These are phyloP conservation scores for Eucera pruinosa DNA, from an alignment of 2,888 invertebrate genomes.

Conservation along the genomic window DNA sequence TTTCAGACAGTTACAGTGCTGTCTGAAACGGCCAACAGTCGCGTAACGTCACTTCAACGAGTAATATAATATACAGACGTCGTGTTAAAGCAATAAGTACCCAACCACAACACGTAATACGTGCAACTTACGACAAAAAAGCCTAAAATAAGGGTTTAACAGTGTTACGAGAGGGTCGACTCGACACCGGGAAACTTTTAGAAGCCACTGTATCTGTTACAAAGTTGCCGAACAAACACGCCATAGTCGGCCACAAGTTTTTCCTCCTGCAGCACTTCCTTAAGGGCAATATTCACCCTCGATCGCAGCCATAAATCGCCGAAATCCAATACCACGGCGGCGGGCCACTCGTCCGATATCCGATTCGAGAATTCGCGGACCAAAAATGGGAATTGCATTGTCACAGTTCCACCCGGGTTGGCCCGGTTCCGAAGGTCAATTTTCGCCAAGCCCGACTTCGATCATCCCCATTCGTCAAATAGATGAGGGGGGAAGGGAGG, in stretches of 20 bases:
- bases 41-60: no score
- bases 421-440: slow-evolving; percentile 27
- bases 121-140: no score
- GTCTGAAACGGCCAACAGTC: no score
- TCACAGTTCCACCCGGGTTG: background rate
- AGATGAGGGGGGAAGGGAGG: no score
- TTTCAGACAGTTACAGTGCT: no score
- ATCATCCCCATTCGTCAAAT: slow-evolving; percentile 7
- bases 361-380: background rate
- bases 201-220: background rate
- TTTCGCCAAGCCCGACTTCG: slow-evolving; percentile 27
- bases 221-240: background rate
- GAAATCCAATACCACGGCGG: background rate
- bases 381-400: slow-evolving; percentile 13
- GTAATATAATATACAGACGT: no score
- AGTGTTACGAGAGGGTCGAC: no score
- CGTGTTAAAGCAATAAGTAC: no score
- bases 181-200: no score
- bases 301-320: background rate
- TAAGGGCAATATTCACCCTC: background rate
- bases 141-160: no score
- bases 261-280: background rate
- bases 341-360: background rate
- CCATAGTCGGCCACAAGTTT: background rate
- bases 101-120: no score